A percentile compares a stretch with the other conserved stretches of the same genome.
These are phyloP conservation scores for Jacana jacana DNA, from an alignment of 2,113 vertebrate genomes.

Conservation along the genomic window DNA sequence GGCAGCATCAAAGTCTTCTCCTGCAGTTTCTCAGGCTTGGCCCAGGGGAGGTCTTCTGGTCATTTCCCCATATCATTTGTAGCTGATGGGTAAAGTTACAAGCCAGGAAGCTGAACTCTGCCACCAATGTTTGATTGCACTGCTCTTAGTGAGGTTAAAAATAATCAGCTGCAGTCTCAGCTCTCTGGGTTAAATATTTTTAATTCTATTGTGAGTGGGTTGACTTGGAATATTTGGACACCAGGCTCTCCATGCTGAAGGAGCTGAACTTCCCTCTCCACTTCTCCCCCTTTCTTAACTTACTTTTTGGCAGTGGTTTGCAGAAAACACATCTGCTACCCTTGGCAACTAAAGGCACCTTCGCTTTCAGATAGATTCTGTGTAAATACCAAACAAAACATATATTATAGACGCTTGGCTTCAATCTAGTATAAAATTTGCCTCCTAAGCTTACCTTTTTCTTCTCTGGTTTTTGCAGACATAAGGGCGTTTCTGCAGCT, in stretches of 20 bases:
- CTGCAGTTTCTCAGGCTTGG: not conserved
- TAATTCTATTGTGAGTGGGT: not conserved
- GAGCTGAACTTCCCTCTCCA: not conserved
- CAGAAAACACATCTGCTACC: slow-evolving; percentile 51
- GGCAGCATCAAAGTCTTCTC: not conserved
- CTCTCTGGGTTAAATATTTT: not conserved
- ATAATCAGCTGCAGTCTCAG: not conserved
- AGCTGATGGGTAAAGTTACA: not conserved
- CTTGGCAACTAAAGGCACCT: slow-evolving; percentile 43
- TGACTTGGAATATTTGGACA: not conserved
- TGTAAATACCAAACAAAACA: slow-evolving; percentile 51
- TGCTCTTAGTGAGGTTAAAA: not conserved
- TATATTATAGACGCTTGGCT: not conserved
- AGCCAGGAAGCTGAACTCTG: not conserved
- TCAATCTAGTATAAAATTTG: not conserved
- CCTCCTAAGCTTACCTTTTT: not conserved
- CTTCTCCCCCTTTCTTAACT: slow-evolving; percentile 2
- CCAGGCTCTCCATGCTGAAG: not conserved
- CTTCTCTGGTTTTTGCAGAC: not conserved
- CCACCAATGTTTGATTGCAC: rapidly evolving
- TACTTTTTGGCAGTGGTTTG: slow-evolving; percentile 26
- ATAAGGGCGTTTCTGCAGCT: not conserved
- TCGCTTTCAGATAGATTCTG: not conserved
- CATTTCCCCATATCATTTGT: rapidly evolving
- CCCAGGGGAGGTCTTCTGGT: not conserved